Conservation (phyloP, 1,140 invertebrate genomes). For the Bombus waltoni region DNA sequence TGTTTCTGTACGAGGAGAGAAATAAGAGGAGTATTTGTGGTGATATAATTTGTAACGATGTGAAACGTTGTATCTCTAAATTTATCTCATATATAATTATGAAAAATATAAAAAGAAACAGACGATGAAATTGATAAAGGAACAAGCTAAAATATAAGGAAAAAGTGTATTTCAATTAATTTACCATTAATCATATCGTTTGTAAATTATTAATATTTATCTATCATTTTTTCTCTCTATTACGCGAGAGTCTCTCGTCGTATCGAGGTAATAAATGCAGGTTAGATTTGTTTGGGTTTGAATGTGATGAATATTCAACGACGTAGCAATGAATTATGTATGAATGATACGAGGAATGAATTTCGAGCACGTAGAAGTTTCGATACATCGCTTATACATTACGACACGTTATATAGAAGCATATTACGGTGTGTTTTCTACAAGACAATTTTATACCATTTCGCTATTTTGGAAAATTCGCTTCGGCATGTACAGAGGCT, state of each 20-base stretch:
- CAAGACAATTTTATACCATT: not conserved
- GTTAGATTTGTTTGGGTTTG: not conserved
- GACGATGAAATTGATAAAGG: too few species aligned
- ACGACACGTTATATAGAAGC: not conserved
- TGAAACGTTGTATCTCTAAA: too few species aligned
- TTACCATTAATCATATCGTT: too few species aligned
- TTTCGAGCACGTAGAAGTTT: not conserved
- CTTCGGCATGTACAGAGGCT: too few species aligned
- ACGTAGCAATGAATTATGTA: slow-evolving; percentile 9
- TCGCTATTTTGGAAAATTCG: too few species aligned
- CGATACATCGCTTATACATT: not conserved
- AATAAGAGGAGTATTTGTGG: not conserved
- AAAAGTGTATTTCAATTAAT: too few species aligned
- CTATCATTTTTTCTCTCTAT: too few species aligned
- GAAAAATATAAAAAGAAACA: too few species aligned
- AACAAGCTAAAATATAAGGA: too few species aligned
- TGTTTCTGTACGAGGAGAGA: not conserved
- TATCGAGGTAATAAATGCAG: not conserved
- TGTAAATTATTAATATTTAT: too few species aligned
- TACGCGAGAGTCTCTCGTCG: not conserved
- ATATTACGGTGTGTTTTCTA: not conserved
- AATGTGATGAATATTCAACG: not conserved
- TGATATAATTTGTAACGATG: not conserved
- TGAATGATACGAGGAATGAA: not conserved
- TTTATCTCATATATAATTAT: too few species aligned